phyloP scores from a whole-genome alignment of 64 coral and sea anemone species.

The Actinia tenebrosa region DNA sequence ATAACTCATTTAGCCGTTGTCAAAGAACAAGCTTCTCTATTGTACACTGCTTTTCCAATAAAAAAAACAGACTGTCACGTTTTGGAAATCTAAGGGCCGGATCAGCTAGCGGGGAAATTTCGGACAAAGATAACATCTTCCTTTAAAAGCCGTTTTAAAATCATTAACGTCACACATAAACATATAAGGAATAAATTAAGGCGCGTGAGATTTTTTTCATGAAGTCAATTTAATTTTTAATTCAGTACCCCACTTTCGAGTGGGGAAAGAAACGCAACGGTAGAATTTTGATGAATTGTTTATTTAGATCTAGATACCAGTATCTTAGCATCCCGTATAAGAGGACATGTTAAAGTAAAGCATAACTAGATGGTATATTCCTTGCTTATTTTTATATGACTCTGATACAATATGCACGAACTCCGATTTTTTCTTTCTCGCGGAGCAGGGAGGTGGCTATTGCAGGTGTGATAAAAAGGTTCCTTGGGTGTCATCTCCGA shows the following conservation, averaged over 20 bases:
- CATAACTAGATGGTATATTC: background rate
- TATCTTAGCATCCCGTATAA: background rate
- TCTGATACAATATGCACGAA: conserved; percentile 3
- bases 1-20: background rate
- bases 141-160: background rate
- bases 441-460: background rate
- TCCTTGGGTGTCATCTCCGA: background rate
- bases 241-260: background rate
- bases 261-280: background rate
- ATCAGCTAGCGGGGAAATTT: background rate
- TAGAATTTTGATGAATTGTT: background rate
- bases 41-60: background rate
- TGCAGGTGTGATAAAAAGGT: background rate
- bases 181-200: background rate
- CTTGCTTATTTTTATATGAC: background rate
- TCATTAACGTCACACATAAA: background rate
- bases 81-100: background rate
- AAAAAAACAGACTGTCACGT: background rate
- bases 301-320: background rate
- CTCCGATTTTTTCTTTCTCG: background rate
- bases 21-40: background rate
- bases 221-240: background rate
- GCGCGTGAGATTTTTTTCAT: background rate
- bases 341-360: background rate
- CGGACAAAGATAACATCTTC: background rate